A percentile compares a stretch with the other conserved stretches of the same genome.
Conservation (phyloP, 2,797 vertebrate genomes). For the Natrix natrix region DNA sequence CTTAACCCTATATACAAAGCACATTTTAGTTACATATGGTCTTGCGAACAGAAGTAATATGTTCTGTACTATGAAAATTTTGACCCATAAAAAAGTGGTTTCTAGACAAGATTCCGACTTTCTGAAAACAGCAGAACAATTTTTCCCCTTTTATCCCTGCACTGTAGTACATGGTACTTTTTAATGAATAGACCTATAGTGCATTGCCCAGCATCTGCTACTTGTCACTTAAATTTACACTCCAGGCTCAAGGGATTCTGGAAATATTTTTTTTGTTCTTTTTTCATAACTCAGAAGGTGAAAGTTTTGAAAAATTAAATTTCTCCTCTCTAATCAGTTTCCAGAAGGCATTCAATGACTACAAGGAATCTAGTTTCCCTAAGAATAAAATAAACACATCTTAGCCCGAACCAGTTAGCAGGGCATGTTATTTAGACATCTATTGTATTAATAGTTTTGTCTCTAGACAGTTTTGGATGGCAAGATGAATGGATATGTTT, state of each 20-base stretch:
- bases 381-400: neutral
- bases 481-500: neutral
- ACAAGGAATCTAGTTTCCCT: neutral
- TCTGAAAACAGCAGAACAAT: neutral
- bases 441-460: accelerated
- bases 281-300: neutral
- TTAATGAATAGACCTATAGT: neutral
- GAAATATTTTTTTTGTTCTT: neutral
- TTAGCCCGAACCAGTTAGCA: slow-evolving; percentile 32
- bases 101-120: neutral
- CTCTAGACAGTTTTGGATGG: slow-evolving; percentile 29
- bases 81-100: neutral
- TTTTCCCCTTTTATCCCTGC: neutral
- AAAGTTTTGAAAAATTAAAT: slow-evolving; percentile 5
- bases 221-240: slow-evolving; percentile 3
- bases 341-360: neutral
- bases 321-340: neutral
- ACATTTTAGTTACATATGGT: neutral
- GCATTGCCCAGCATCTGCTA: neutral
- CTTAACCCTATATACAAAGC: neutral
- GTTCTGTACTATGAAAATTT: neutral
- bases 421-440: neutral
- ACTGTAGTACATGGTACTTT: neutral
- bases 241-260: neutral
- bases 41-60: neutral